Evolutionary conservation across 2,113 vertebrate genomes (phyloP), one percentile per base, ranked within the genome.

Genomic region (Dipodomys spectabilis): DNA sequence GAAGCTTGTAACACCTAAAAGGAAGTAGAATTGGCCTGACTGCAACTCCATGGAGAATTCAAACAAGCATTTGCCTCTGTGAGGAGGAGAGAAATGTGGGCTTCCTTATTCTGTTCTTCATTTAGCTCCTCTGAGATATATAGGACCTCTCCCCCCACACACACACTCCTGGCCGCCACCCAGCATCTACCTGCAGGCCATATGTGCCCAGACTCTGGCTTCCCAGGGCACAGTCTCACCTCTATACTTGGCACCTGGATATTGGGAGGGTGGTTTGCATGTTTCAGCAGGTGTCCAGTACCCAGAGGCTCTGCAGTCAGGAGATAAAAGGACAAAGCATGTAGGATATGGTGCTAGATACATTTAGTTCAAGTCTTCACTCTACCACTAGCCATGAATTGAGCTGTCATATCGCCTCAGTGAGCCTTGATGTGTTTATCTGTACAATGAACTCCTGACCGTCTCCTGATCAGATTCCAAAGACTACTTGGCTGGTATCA

Each of bases 21-120:
- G 90, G 87, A 73, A 85, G 84, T 74, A 30, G 81, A 60, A 87
- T 78, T 95, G 82, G 85, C 78, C 64, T 53, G 69, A 82, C 89
- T 79, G 87, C 65, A 80, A 39, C 64, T 94, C 65, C 8, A 7
- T 25, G 69, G 95, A 69, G 92, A 68, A 94, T 83, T 83, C 25
- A 25, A 44, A 64, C 77, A 62, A 90, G 64, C 25, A 53, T 77
- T 89, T 84, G 64, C 75, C 75, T 94, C 74, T 65, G 19, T 64
- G 25, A 68, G 64, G 60, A 49, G 32, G 72, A 90, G 79, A 69
- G 60, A 65, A 68, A 75, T 45, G 39, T 60, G 12, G 30, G 7
- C 30, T 75, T 49, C 80, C 71, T 10, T 12, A n/a, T 74, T 62
- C 90, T 80, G 22, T 78, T 77, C 79, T 90, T 30, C 28, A 64